A percentile compares a stretch with the other conserved stretches of the same genome.
phyloP scores from a whole-genome alignment of 2,113 vertebrate species.

The Onychostoma macrolepis region DNA sequence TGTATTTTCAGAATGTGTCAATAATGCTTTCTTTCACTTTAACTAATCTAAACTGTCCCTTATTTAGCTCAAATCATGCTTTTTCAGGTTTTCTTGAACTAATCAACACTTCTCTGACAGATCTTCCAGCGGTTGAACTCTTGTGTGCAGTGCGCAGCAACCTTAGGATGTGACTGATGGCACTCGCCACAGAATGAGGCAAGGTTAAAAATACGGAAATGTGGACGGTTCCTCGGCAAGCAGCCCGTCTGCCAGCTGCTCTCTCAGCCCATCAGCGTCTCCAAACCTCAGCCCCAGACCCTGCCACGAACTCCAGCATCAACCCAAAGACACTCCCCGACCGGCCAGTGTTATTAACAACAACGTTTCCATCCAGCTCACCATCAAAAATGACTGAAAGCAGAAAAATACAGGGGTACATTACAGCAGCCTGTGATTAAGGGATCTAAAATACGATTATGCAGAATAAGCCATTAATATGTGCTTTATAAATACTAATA shows the following conservation, averaged over 20 bases:
- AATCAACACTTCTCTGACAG: not conserved
- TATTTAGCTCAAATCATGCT: not conserved
- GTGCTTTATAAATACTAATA: too few relatives aligned
- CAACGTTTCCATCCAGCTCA: not conserved
- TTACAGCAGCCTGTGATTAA: not conserved
- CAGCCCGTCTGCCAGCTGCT: conserved; percentile 27
- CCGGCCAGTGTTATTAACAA: not conserved
- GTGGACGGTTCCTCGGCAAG: conserved; percentile 15
- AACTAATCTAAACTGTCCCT: not conserved
- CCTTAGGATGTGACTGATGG: conserved; percentile 33
- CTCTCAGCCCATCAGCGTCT: not conserved
- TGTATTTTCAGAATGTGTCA: not conserved
- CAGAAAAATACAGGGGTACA: not conserved
- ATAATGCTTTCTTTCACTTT: too few relatives aligned
- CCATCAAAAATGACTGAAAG: not conserved
- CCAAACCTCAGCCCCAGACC: conserved; percentile 48
- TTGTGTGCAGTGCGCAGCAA: not conserved
- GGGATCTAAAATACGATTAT: too few relatives aligned
- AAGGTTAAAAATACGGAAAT: conserved; percentile 47
- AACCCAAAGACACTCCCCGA: not conserved
- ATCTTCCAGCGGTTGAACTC: conserved; percentile 1
- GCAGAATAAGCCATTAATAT: too few relatives aligned
- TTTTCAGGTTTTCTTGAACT: not conserved
- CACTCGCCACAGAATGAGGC: not conserved
- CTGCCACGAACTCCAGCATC: not conserved